Evolutionary conservation across 2,113 vertebrate genomes (phyloP), one percentile per base, ranked within the genome.

Genomic region (Chrysemys picta): DNA sequence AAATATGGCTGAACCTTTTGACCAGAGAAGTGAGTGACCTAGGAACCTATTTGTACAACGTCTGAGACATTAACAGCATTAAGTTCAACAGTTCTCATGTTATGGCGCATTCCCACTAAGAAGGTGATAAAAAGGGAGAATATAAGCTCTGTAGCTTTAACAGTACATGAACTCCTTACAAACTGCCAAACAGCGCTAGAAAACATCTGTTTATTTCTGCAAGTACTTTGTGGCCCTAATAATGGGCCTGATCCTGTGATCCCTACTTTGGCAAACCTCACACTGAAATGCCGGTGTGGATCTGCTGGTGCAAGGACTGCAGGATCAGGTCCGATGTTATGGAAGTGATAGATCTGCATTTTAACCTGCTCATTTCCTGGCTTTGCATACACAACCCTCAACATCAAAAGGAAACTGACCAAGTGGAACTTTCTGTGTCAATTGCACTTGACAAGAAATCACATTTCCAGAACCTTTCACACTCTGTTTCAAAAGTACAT

Each of bases 331-430:
- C 65, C 24, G n/a, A 42, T 14, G 31, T 79, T 82, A 75, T 76
- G 50, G 88, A 57, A 90, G 85, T 22, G 31, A 90, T 47, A 2
- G 17, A 21, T 5, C 83, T 6, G 1, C 17, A 76, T 59, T 91
- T 94, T 78, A 91, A 95, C 80, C 72, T 89, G 78, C 91, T 94
- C 2, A 2, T 69, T 93, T 93, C 89, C 84, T 52, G 56, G 24
- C 56, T 38, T 84, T 1, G 0, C 84, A 31, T 6, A 27, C 86
- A 59, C 0, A 2, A 65, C 47, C 69, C 80, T 31, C 0, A 4
- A 35, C 90, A 56, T 53, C 45, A 5, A 17, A 76, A 75, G 45
- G 79, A 45, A 81, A 80, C 1, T 7, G 82, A 52, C 38, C 93
- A 27, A 88, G 85, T 87, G 45, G 29, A 88, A 56, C 47, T 75